phyloP scores from a whole-genome alignment of 2,888 invertebrate genomes.

The Perdita meconis region DNA sequence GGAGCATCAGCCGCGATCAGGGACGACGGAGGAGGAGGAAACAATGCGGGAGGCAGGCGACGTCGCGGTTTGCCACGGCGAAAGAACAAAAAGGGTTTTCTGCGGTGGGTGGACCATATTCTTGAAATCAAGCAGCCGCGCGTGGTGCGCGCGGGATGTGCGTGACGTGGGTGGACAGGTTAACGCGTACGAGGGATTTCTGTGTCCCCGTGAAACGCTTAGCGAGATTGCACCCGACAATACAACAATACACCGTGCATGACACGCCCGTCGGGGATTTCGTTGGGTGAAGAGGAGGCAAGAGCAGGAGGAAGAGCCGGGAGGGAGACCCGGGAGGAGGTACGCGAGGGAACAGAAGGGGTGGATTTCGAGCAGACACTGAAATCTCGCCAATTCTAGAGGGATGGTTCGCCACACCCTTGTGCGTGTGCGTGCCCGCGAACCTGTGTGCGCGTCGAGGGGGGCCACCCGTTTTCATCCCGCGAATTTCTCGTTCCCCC shows the following conservation, averaged over 20 bases:
- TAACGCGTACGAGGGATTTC: constrained; percentile 75
- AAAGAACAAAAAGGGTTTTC: constrained; percentile 61
- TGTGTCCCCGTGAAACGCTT: constrained; percentile 82
- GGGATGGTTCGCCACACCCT: constrained; percentile 81
- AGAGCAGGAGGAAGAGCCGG: constrained; percentile 58
- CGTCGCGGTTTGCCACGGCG: constrained; percentile 56
- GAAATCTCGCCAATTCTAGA: constrained; percentile 84
- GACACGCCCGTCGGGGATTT: constrained; percentile 82
- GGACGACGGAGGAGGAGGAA: background rate
- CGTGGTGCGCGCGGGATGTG: constrained; percentile 62
- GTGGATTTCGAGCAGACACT: constrained; percentile 77
- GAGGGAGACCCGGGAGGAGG: constrained; percentile 37
- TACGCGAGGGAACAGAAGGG: constrained; percentile 50
- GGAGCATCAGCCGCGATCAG: constrained; percentile 20
- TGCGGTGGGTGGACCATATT: constrained; percentile 59
- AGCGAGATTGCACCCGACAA: constrained; percentile 84
- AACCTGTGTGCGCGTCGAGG: constrained; percentile 32
- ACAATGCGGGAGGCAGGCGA: constrained; percentile 26
- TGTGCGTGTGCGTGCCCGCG: constrained; percentile 31
- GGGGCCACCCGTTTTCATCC: constrained; percentile 48
- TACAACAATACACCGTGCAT: constrained; percentile 83
- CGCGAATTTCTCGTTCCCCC: constrained; percentile 29
- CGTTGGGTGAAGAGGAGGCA: constrained; percentile 61
- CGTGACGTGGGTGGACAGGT: constrained; percentile 81
- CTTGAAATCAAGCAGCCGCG: constrained; percentile 60